These are phyloP conservation scores for Endotricha flammealis DNA, from an alignment of 2,888 invertebrate species.

Conservation along the genomic window DNA sequence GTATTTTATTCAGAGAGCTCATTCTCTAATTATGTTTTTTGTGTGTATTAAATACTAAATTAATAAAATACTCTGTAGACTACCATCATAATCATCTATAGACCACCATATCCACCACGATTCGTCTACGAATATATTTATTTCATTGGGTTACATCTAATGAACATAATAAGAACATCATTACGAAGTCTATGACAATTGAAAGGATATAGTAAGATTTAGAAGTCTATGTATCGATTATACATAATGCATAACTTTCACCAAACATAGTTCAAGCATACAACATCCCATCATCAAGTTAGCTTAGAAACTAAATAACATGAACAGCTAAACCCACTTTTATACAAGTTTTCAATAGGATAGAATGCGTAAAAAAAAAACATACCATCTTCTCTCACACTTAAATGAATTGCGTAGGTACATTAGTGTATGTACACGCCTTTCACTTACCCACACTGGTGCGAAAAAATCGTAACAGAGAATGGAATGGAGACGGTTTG, in stretches of 20 bases:
- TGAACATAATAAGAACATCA: no score
- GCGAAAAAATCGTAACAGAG: conserved; percentile 25
- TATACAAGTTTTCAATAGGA: conserved; percentile 64
- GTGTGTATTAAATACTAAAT: no score
- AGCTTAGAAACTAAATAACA: conserved; percentile 55
- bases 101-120: no score
- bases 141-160: no score
- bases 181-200: no score
- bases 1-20: no score
- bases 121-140: no score
- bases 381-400: conserved; percentile 57
- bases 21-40: no score
- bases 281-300: conserved; percentile 27
- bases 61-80: no score
- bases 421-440: conserved; percentile 50
- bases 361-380: conserved; percentile 50
- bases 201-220: no score
- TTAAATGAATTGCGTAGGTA: conserved; percentile 29
- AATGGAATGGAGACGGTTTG: conserved; percentile 31
- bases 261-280: conserved; percentile 22
- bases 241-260: conserved; percentile 14
- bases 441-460: conserved; percentile 59
- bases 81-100: no score
- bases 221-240: no score
- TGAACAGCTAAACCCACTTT: conserved; percentile 42